Evolutionary conservation across 1,140 invertebrate species (phyloP).

Genomic region (Condylostylus longicornis): DNA sequence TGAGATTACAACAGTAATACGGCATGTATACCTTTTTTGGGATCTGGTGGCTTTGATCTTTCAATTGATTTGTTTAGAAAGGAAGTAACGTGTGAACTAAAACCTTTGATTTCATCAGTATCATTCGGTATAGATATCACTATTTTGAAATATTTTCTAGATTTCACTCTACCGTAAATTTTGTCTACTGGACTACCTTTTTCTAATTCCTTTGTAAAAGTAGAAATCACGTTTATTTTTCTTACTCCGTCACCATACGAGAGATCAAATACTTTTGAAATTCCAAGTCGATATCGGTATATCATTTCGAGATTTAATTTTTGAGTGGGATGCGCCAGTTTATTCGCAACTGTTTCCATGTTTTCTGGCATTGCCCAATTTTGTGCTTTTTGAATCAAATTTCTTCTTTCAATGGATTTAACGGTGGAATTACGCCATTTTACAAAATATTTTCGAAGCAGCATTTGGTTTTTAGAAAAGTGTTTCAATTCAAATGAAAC

Average conservation of each 20-base stretch:
- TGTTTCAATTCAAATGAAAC: slow-evolving; percentile 31
- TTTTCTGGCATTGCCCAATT: slow-evolving; percentile 9
- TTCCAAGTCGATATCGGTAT: slow-evolving; percentile 17
- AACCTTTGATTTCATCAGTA: slow-evolving; percentile 23
- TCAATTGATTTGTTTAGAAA: too few relatives aligned
- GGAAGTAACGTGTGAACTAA: too few relatives aligned
- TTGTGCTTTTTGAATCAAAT: slow-evolving; percentile 10
- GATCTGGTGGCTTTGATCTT: too few relatives aligned
- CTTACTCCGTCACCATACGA: too few relatives aligned
- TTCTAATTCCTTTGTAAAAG: background rate
- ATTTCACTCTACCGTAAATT: slow-evolving; percentile 39
- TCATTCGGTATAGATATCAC: slow-evolving; percentile 41
- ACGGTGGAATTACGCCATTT: slow-evolving; percentile 6
- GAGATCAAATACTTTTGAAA: too few relatives aligned
- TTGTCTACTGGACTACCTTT: slow-evolving; percentile 27
- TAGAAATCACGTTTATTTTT: background rate
- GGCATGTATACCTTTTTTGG: too few relatives aligned
- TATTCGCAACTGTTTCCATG: slow-evolving; percentile 6
- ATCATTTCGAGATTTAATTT: slow-evolving; percentile 14
- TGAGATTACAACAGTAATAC: too few relatives aligned
- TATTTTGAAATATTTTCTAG: slow-evolving; percentile 49
- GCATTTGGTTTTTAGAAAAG: slow-evolving; percentile 8
- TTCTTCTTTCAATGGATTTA: slow-evolving; percentile 4
- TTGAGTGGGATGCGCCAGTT: slow-evolving; percentile 14
- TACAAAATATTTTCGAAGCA: slow-evolving; percentile 8